These are phyloP conservation scores for Pyrocoelia pectoralis DNA, from an alignment of 2,888 invertebrate genomes.

Conservation along the genomic window DNA sequence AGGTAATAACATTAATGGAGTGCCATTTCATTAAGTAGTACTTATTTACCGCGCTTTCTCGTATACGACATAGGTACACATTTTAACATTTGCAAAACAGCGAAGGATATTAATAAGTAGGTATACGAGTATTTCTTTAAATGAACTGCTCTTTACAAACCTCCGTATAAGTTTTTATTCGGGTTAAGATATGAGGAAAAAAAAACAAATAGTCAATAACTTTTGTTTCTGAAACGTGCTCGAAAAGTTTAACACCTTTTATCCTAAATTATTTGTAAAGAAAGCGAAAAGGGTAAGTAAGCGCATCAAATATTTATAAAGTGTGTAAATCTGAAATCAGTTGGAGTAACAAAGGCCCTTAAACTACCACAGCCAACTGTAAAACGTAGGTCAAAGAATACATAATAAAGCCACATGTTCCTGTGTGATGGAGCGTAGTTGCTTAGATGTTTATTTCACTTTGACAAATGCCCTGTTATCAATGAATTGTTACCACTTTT, in stretches of 20 bases:
- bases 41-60: no score
- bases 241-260: conserved; percentile 32
- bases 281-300: conserved; percentile 38
- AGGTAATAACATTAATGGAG: no score
- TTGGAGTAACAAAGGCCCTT: conserved; percentile 45
- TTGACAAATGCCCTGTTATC: conserved; percentile 32
- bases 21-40: no score
- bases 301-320: conserved; percentile 46
- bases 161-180: not conserved
- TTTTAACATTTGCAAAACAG: no score
- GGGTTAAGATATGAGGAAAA: conserved; percentile 12
- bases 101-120: no score
- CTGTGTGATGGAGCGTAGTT: conserved; percentile 21
- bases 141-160: not conserved
- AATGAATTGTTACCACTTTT: conserved; percentile 14
- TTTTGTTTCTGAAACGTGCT: conserved; percentile 20
- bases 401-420: conserved; percentile 41
- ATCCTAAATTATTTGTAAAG: conserved; percentile 34
- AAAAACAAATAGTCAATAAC: conserved; percentile 16
- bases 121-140: not conserved
- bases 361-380: conserved; percentile 40
- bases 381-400: conserved; percentile 45
- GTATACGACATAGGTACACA: no score
- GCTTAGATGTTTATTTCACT: conserved; percentile 22
- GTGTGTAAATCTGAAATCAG: conserved; percentile 46